Evolutionary conservation across 1,140 invertebrate species (phyloP).

Genomic region (Polypedilum pembai): DNA sequence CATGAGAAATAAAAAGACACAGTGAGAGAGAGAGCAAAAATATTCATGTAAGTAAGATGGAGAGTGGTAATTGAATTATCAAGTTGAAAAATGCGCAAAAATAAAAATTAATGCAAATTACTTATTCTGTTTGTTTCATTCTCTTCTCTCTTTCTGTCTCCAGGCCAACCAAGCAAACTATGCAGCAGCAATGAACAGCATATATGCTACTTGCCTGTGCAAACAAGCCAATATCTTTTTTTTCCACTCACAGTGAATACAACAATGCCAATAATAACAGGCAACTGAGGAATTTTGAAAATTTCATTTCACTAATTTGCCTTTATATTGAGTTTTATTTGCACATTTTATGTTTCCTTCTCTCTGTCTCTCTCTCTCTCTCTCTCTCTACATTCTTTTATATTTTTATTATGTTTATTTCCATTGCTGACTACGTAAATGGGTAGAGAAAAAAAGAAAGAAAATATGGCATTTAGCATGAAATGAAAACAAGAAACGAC

Average conservation of each 20-base stretch:
- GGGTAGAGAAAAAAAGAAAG: conserved; percentile 1
- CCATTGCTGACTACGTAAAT: not conserved
- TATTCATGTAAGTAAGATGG: not conserved
- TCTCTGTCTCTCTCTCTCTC: too few species aligned
- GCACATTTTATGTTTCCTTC: conserved; percentile 17
- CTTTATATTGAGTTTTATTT: conserved; percentile 19
- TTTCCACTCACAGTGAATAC: not conserved
- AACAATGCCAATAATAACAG: conserved; percentile 15
- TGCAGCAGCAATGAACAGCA: not conserved
- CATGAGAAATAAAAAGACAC: not conserved
- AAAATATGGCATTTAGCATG: conserved; percentile 16
- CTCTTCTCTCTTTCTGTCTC: not conserved
- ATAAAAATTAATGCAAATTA: conserved; percentile 20
- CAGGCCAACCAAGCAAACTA: not conserved
- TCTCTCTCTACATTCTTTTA: conserved; percentile 1
- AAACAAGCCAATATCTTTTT: not conserved
- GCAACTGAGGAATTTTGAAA: conserved; percentile 17
- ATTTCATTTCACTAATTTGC: conserved; percentile 18
- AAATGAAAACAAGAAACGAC: conserved; percentile 12
- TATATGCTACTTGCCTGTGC: not conserved
- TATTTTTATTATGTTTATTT: conserved; percentile 8
- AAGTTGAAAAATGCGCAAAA: conserved; percentile 13
- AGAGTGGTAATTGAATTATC: conserved; percentile 18
- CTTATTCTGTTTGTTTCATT: not conserved
- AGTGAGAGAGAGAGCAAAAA: not conserved